Evolutionary conservation across 2,888 invertebrate species (phyloP).

Genomic region (Sepioteuthis lessoniana): DNA sequence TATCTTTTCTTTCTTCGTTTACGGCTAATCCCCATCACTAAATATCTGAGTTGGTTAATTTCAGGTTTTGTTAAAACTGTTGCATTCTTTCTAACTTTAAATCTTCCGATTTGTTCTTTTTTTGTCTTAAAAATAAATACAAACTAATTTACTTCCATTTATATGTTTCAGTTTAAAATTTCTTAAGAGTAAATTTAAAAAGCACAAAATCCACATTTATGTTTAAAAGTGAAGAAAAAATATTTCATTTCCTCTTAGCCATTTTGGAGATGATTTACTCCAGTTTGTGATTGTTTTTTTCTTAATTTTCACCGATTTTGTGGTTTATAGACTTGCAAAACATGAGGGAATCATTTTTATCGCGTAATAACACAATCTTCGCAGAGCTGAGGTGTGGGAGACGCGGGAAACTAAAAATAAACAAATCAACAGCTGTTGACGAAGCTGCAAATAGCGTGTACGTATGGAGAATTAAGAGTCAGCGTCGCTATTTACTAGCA

Average conservation of each 20-base stretch:
- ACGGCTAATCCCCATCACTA: not conserved
- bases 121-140: not conserved
- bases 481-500: rapidly evolving
- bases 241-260: not conserved
- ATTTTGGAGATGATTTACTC: not conserved
- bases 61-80: not conserved
- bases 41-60: not conserved
- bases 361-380: constrained; percentile 59
- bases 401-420: constrained; percentile 72
- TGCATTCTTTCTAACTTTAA: not conserved
- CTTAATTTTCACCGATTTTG: not conserved
- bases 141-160: not conserved
- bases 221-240: not conserved
- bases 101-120: not conserved
- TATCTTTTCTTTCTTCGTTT: not conserved
- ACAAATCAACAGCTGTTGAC: constrained; percentile 69
- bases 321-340: constrained; percentile 52
- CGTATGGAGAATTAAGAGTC: not conserved
- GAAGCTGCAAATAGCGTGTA: not conserved
- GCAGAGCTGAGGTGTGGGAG: constrained; percentile 65
- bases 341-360: constrained; percentile 59
- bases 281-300: not conserved
- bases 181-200: not conserved
- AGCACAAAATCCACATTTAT: not conserved
- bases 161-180: not conserved